Conservation (phyloP, 1,140 invertebrate species). For the Ceratosolen solmsi region DNA sequence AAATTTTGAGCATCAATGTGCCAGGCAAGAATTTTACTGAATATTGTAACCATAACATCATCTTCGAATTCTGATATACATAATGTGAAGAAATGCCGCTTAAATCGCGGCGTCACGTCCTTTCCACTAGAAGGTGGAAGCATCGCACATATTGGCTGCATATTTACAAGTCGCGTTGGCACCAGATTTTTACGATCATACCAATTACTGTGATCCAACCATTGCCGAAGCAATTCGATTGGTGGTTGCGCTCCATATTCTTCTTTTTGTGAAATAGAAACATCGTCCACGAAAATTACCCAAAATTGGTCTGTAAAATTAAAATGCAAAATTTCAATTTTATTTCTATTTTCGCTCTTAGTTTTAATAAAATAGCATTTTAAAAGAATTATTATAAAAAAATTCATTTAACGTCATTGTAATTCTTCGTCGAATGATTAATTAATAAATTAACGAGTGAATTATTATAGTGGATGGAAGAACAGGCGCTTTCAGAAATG, state of each 20-base stretch:
- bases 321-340: too few relatives aligned
- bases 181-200: slow-evolving; percentile 91
- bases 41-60: slow-evolving; percentile 88
- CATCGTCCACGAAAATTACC: slow-evolving; percentile 95
- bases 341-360: too few relatives aligned
- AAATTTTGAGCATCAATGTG: slow-evolving; percentile 93
- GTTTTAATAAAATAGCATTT: too few relatives aligned
- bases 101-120: slow-evolving; percentile 89
- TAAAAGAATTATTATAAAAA: too few relatives aligned
- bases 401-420: too few relatives aligned
- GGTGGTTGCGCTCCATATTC: slow-evolving; percentile 93
- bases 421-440: too few relatives aligned
- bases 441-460: too few relatives aligned
- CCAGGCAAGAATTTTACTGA: slow-evolving; percentile 92
- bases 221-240: slow-evolving; percentile 92
- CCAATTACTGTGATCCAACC: slow-evolving; percentile 94
- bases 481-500: too few relatives aligned
- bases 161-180: slow-evolving; percentile 88
- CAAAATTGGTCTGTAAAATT: slow-evolving; percentile 59
- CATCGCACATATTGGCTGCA: slow-evolving; percentile 92
- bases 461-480: too few relatives aligned
- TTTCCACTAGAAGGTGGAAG: slow-evolving; percentile 88
- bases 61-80: slow-evolving; percentile 94
- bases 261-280: slow-evolving; percentile 93
- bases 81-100: slow-evolving; percentile 93